Conservation (phyloP, 2,113 vertebrate species). For the Connochaetes taurinus region DNA sequence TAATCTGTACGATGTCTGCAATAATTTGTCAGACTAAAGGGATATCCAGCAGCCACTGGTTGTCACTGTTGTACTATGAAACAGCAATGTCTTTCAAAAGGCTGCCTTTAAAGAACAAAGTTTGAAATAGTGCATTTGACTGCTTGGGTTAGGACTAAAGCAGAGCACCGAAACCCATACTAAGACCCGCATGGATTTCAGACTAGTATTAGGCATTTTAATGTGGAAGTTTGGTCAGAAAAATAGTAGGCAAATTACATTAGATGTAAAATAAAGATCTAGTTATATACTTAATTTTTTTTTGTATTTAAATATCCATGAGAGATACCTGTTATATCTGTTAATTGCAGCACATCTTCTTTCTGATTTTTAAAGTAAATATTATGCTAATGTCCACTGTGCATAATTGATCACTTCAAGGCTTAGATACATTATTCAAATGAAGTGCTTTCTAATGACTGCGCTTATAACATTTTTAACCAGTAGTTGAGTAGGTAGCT, state of each 20-base stretch:
- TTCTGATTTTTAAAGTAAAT: conserved; percentile 20
- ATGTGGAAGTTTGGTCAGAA: neutral
- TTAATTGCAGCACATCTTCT: neutral
- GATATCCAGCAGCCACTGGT: conserved; percentile 73
- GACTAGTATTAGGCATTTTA: neutral
- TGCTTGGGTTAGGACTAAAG: conserved; percentile 33
- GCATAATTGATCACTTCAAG: neutral
- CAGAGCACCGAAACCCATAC: neutral
- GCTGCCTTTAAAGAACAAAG: neutral
- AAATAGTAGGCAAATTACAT: neutral
- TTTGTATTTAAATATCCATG: neutral
- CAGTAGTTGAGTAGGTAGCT: conserved; percentile 18
- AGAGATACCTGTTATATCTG: neutral
- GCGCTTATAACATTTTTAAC: conserved; percentile 28
- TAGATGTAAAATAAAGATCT: neutral
- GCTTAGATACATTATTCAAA: conserved; percentile 18
- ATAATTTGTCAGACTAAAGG: neutral
- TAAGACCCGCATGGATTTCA: conserved; percentile 28
- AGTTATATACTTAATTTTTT: neutral
- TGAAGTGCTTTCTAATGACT: neutral
- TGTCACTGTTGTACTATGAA: conserved; percentile 83
- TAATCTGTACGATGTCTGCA: neutral
- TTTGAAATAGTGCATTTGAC: conserved; percentile 30
- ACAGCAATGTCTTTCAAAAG: conserved; percentile 37
- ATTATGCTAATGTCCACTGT: neutral